These are phyloP conservation scores for Brachyistius frenatus DNA, from an alignment of 2,113 vertebrate species.

Conservation along the genomic window DNA sequence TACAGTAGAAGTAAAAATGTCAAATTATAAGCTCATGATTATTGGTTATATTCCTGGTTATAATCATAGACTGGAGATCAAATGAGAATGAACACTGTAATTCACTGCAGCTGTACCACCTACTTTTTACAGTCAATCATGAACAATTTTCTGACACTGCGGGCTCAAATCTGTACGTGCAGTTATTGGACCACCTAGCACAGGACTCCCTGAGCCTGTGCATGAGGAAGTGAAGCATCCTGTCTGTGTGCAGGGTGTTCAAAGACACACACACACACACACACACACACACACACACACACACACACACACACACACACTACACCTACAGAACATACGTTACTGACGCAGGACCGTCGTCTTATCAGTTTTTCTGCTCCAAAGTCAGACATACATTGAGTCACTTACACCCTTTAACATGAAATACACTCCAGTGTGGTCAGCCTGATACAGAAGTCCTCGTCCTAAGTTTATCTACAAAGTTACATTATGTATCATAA, in stretches of 20 bases:
- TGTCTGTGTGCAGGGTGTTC: slow-evolving; percentile 13
- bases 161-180: slow-evolving; percentile 9
- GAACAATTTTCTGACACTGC: background rate
- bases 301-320: background rate
- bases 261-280: background rate
- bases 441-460: background rate
- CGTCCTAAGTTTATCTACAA: no score
- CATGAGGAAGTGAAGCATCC: slow-evolving; percentile 49
- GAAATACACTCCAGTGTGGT: background rate
- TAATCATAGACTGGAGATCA: background rate
- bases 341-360: slow-evolving; percentile 20
- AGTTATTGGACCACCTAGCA: background rate
- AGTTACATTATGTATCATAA: no score
- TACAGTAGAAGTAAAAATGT: background rate
- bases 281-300: background rate
- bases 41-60: background rate
- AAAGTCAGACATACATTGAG: background rate
- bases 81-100: background rate
- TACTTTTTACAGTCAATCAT: background rate
- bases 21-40: background rate
- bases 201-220: background rate
- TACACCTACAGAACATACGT: background rate
- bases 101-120: background rate
- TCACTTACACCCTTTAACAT: background rate
- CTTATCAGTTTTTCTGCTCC: slow-evolving; percentile 30